Evolutionary conservation across 2,888 invertebrate genomes (phyloP).

Genomic region (Cataglyphis altisquamis): DNA sequence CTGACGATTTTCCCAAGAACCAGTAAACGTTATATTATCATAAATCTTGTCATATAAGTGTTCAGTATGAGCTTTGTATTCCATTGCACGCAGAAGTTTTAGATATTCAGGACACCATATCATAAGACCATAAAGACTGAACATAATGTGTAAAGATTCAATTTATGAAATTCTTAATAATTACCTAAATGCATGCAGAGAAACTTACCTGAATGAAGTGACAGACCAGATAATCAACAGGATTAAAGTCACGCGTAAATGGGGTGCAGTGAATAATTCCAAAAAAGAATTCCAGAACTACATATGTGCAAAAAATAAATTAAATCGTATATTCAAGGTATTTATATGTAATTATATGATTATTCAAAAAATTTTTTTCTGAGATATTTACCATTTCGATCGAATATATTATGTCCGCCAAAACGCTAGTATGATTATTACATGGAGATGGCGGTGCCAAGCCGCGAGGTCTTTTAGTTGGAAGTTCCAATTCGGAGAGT

Average conservation of each 20-base stretch:
- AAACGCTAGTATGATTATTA: slow-evolving; percentile 87
- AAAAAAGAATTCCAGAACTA: slow-evolving; percentile 92
- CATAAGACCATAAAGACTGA: slow-evolving; percentile 88
- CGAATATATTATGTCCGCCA: slow-evolving; percentile 86
- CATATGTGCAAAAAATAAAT: slow-evolving; percentile 70
- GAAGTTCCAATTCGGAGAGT: slow-evolving; percentile 90
- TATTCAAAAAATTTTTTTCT: background rate
- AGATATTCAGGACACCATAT: slow-evolving; percentile 88
- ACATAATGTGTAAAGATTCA: slow-evolving; percentile 65
- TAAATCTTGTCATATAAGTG: slow-evolving; percentile 84
- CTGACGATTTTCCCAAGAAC: slow-evolving; percentile 89
- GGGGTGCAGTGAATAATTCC: slow-evolving; percentile 89
- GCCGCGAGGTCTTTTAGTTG: slow-evolving; percentile 88
- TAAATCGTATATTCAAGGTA: slow-evolving; percentile 9
- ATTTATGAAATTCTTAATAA: background rate
- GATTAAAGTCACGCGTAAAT: slow-evolving; percentile 89
- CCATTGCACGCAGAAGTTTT: slow-evolving; percentile 82
- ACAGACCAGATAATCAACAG: slow-evolving; percentile 88
- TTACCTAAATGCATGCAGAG: slow-evolving; percentile 70
- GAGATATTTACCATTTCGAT: slow-evolving; percentile 85
- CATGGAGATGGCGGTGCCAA: slow-evolving; percentile 85
- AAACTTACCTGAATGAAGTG: slow-evolving; percentile 87
- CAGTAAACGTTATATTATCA: slow-evolving; percentile 87
- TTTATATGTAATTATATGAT: background rate
- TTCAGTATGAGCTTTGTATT: slow-evolving; percentile 83